Base-by-base conservation (phyloP, 92 coral and sea anemone species). In the Muricea muricata region DNA sequence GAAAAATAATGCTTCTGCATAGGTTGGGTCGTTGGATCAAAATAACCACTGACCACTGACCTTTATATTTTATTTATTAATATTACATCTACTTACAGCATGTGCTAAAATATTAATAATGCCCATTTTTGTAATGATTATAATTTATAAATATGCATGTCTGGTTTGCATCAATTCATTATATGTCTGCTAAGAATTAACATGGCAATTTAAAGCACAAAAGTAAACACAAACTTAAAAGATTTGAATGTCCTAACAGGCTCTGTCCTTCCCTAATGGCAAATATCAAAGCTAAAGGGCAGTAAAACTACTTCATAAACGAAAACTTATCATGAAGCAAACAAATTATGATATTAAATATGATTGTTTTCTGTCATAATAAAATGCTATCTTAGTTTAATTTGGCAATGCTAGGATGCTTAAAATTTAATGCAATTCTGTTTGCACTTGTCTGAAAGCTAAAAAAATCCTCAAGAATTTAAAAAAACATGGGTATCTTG, bases 341-440 rank as follows among this genome's bases (percentile, higher is more conserved):
- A n/a, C n/a, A n/a, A n/a, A n/a, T n/a, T n/a, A n/a, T n/a, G n/a
- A 20, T 48, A 52, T 48, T 46, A 67, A 67, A 67, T 20, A 67
- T 20, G 42, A 28, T 28, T 70, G 76, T 70, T 70, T 70, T 70
- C 55, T 37, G 6, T 70, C 70, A 63, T 10, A 63, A 63, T 63
- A 63, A 28, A 63, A 32, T 28, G 30, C 4, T 28, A 25, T 63
- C 30, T 35, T 63, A 63, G 28, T 63, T 32, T 63, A 63, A 63
- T 63, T 63, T 63, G 17, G 37, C 13, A 52, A 18, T 3, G 13
- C 8, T 18, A 29, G 30, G 37, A 32, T 63, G 70, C 70, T 63
- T 28, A 63, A 63, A 63, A 28, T 4, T 63, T 63, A 63, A 63
- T 63, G 70, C 21, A 17, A 28, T 15, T 63, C 35, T 30, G 70